Conservation (phyloP, 1,140 invertebrate genomes). For the Drosophila pallidifrons region DNA sequence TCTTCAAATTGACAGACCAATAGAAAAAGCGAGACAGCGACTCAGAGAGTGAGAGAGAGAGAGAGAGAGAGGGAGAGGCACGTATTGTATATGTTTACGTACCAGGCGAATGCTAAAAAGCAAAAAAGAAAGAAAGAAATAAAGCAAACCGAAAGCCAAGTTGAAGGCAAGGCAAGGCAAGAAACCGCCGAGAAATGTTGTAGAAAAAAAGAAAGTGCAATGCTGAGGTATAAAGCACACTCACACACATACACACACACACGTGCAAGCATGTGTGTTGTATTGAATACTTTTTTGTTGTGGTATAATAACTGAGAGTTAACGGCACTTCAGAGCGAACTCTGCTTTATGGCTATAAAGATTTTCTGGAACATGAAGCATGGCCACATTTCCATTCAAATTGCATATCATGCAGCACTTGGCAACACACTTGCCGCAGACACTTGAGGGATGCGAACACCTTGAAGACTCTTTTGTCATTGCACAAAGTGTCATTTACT, state of each 20-base stretch:
- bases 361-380: conserved; percentile 45
- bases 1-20: conserved; percentile 43
- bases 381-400: conserved; percentile 47
- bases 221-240: conserved; percentile 10
- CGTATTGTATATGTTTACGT: conserved; percentile 1
- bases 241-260: neutral
- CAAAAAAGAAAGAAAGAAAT: conserved; percentile 24
- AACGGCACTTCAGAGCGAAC: conserved; percentile 46
- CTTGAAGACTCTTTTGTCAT: neutral
- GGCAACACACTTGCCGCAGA: neutral
- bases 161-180: conserved; percentile 7
- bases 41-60: conserved; percentile 6
- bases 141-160: conserved; percentile 25
- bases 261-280: conserved; percentile 7
- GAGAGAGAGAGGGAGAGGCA: neutral
- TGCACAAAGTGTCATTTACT: conserved; percentile 34
- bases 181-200: conserved; percentile 38
- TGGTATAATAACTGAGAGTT: conserved; percentile 37
- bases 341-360: conserved; percentile 42
- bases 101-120: conserved; percentile 9
- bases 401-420: conserved; percentile 23
- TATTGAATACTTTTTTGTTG: conserved; percentile 13
- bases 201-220: conserved; percentile 51
- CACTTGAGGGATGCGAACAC: neutral
- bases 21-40: conserved; percentile 15